Evolutionary conservation across 2,113 vertebrate species (phyloP), one percentile per base, ranked within the genome.

Genomic region (Gallinago paraguaiae): DNA sequence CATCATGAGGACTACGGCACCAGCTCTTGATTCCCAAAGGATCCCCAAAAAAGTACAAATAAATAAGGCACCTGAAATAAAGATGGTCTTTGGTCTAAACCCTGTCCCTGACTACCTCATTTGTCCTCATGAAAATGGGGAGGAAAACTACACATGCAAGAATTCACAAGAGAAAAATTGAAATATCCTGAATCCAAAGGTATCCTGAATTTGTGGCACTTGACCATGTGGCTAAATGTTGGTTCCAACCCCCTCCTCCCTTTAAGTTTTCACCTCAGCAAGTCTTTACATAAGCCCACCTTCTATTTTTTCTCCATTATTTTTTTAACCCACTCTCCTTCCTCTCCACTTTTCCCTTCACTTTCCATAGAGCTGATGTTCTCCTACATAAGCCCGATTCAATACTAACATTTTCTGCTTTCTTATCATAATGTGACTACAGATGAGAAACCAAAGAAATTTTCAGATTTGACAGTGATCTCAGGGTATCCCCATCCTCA

Each of bases 361-460:
- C 20, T 3, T 82, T 18, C 75, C 25, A 0, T 2, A 14, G 4
- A 89, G 25, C 7, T 4, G 2, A 74, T 7, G 9, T 9, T 7
- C 15, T 75, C 61, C 51, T 67, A 61, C 33, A 48, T 28, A 56
- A 86, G 13, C 6, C 50, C 51, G 11, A 31, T 9, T 68, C 13
- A 41, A 8, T 2, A 43, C 46, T 33, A 51, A 46, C 39, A 71
- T 27, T 64, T 85, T 82, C 65, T 67, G 20, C 20, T 61, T 56
- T 53, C 27, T 70, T 56, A 51, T 8, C 13, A 28, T 20, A 37
- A 61, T 39, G 50, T 48, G 51, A 67, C 75, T 75, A 67, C 2
- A 20, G 65, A 82, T 8, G 23, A 61, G 25, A 33, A 86, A 59
- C 28, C 46, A 28, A 67, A 77, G 30, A 10, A 9, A 35, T 59